Conservation (phyloP, 1,140 invertebrate genomes). For the Reticulitermes speratus region DNA sequence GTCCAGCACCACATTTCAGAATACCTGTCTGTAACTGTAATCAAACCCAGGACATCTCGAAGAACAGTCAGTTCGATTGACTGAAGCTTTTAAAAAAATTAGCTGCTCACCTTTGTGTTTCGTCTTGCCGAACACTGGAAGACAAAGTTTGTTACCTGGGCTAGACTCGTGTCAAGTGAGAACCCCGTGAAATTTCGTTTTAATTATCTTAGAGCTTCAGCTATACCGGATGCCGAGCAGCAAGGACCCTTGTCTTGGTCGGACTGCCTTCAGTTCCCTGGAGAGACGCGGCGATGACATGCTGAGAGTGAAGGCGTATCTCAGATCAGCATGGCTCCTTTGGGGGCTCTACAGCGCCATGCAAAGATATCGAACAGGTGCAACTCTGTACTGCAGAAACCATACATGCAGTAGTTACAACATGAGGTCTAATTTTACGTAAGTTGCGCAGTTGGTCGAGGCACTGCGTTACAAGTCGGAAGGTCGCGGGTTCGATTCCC, state of each 20-base stretch:
- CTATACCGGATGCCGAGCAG: background rate
- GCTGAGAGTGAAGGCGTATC: background rate
- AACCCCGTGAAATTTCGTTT: background rate
- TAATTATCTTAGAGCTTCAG: background rate
- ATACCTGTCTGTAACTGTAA: too few species aligned
- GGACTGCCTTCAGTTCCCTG: background rate
- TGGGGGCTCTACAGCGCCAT: background rate
- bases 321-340: background rate
- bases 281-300: background rate
- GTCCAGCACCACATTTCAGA: too few species aligned
- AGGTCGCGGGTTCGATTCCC: too few species aligned
- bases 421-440: too few species aligned
- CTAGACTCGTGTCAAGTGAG: background rate
- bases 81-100: too few species aligned
- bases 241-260: background rate
- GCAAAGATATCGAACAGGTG: constrained; percentile 5
- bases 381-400: background rate
- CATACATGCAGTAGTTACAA: too few species aligned
- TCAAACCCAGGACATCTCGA: too few species aligned
- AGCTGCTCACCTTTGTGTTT: too few species aligned
- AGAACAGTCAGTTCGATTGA: too few species aligned
- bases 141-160: background rate
- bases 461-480: too few species aligned
- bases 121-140: background rate
- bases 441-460: too few species aligned